Evolutionary conservation across 2,797 vertebrate species (phyloP), one percentile per base, ranked within the genome.

Genomic region (Numenius phaeopus): DNA sequence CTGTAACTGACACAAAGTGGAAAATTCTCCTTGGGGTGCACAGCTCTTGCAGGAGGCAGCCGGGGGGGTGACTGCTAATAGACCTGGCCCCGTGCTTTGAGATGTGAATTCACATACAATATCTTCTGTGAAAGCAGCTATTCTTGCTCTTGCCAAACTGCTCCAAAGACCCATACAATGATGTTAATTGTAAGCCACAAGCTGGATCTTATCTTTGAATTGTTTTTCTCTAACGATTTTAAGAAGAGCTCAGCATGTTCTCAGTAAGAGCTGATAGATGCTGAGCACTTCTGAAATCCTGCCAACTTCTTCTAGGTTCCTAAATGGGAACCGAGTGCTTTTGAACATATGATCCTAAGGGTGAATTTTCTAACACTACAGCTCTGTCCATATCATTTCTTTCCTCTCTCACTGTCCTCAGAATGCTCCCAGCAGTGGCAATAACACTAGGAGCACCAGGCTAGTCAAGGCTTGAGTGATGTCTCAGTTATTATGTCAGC

Each of bases 211-310:
- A 93, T 96, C 94, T 97, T 62, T 34, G 34, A 95, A 95, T 96
- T 96, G 96, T 97, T 95, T 94, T 90, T 76, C 89, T 75, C 89
- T 83, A 95, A 92, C 89, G 79, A 76, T 88, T 96, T 97, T 79
- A 94, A 95, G 95, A 94, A 95, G 96, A 94, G 94, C 92, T 96
- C 94, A 92, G 94, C 89, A 40, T 94, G 94, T 96, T 97, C 95
- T 94, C 95, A 65, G 90, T 83, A 88, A 90, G 89, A 95, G 94
- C 94, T 97, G 96, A 94, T 96, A 83, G 94, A 97, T 96, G 94
- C 82, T 92, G 87, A 97, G 90, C 84, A 49, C 84, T 94, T 97
- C 94, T 97, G 96, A 96, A 97, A 97, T 39, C 69, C 92, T 94
- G 97, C 97, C 97, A 96, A 27, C 76, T 94, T 92, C 89, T 62